These are phyloP conservation scores for Coreoperca whiteheadi DNA, from an alignment of 2,113 vertebrate genomes.

Conservation along the genomic window DNA sequence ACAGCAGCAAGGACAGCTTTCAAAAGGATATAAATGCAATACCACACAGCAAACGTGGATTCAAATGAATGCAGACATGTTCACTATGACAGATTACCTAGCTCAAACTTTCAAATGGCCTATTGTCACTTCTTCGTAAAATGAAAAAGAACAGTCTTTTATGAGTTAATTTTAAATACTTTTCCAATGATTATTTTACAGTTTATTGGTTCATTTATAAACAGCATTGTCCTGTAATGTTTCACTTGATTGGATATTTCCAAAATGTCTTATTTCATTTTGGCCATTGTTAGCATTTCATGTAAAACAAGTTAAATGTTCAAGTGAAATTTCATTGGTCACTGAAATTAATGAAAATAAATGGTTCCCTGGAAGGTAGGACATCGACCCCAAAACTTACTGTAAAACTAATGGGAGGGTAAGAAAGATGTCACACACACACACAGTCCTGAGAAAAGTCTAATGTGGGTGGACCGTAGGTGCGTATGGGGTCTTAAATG, in stretches of 20 bases:
- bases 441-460: background rate
- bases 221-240: background rate
- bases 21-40: background rate
- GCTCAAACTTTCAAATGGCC: too few species aligned
- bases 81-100: too few species aligned
- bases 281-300: background rate
- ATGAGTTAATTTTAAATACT: background rate
- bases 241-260: background rate
- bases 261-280: background rate
- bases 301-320: background rate
- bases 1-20: background rate
- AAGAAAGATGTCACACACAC: background rate
- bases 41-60: background rate
- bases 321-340: background rate
- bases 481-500: background rate
- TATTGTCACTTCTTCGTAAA: too few species aligned
- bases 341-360: background rate
- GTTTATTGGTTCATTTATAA: background rate
- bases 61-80: too few species aligned
- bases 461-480: background rate
- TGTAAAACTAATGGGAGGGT: background rate
- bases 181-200: background rate
- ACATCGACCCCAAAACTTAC: background rate
- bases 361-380: background rate
- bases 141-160: too few species aligned